Percentiles rank a stretch among this genome's conserved stretches.
Conservation (phyloP, 2,888 invertebrate species). For the Caenorhabditis sp. region DNA sequence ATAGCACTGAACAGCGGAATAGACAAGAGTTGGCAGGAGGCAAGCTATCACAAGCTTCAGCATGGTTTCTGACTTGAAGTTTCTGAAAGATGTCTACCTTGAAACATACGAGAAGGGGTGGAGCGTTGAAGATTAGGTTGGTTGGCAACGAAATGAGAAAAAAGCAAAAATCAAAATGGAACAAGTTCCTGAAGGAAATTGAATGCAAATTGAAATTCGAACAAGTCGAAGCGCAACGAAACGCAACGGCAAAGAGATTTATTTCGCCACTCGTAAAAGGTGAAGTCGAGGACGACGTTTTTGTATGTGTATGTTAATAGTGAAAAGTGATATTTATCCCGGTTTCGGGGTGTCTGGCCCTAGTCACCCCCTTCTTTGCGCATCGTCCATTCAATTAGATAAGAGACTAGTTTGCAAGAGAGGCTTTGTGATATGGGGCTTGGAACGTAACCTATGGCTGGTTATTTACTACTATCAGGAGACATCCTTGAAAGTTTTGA, state of each 20-base stretch:
- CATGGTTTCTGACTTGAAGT: slow-evolving; percentile 33
- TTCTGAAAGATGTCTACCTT: no score
- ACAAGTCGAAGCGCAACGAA: not conserved
- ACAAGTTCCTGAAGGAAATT: slow-evolving; percentile 35
- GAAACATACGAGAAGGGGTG: no score
- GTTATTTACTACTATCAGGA: not conserved
- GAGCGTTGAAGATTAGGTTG: no score
- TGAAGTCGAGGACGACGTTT: slow-evolving; percentile 39
- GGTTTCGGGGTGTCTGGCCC: slow-evolving; percentile 50
- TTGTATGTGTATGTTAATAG: slow-evolving; percentile 18
- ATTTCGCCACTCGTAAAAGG: slow-evolving; percentile 39
- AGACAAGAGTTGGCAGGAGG: slow-evolving; percentile 57
- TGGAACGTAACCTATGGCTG: slow-evolving; percentile 24
- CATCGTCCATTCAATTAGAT: slow-evolving; percentile 36
- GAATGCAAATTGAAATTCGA: slow-evolving; percentile 16
- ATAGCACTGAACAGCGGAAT: slow-evolving; percentile 78
- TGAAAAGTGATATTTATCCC: slow-evolving; percentile 57
- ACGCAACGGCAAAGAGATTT: slow-evolving; percentile 33
- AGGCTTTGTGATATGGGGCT: slow-evolving; percentile 32
- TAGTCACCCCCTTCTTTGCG: not conserved
- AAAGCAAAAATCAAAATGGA: slow-evolving; percentile 20
- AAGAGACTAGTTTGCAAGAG: slow-evolving; percentile 45
- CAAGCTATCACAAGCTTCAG: slow-evolving; percentile 53
- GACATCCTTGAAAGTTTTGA: no score
- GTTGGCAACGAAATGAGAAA: no score